Base-by-base conservation (phyloP, 2,113 vertebrate species). In the Alosa alosa region DNA sequence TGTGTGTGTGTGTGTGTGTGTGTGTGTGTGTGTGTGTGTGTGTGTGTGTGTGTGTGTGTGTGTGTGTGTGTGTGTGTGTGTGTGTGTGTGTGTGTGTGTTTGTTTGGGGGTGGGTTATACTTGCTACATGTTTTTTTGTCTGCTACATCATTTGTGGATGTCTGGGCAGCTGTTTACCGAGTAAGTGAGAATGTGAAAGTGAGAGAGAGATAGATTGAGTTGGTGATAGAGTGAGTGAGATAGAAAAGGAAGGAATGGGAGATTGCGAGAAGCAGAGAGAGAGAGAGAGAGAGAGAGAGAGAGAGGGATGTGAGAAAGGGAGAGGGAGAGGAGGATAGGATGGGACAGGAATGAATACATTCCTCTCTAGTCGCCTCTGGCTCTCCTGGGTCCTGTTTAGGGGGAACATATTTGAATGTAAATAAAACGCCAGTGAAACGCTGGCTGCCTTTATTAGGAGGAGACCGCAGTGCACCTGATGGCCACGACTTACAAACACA, bases 301-400 rank as follows among this genome's bases (percentile, higher is more conserved):
- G 85, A 87, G 78, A 81, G 47, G 84, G 57, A 88, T 84, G 52
- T 88, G 78, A 90, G 52, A 44, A 88, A 82, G 82, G 15, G 60
- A 83, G 87, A 50, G 83, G 41, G 49, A 84, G 84, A 87, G 86
- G 13, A n/a, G 81, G 81, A 82, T 47, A 82, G 46, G 83, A 84
- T 52, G 50, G 85, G 85, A 84, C 22, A 25, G 60, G 11, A 72
- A 83, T 84, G 78, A 86, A 90, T 93, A 92, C 85, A 89, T 88
- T 91, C 90, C 86, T 84, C 90, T 92, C 91, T 94, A 89, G 90
- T 89, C 92, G 91, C 89, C 81, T 90, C 89, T 90, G 88, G 87
- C 88, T 92, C 94, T 91, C 91, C 55, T 50, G 91, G 92, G 91
- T 88, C 84, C 89, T 86, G 90, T 94, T 91, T 90, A 89, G 91